phyloP scores from a whole-genome alignment of 1,140 invertebrate genomes.

The Diachasmimorpha longicaudata region DNA sequence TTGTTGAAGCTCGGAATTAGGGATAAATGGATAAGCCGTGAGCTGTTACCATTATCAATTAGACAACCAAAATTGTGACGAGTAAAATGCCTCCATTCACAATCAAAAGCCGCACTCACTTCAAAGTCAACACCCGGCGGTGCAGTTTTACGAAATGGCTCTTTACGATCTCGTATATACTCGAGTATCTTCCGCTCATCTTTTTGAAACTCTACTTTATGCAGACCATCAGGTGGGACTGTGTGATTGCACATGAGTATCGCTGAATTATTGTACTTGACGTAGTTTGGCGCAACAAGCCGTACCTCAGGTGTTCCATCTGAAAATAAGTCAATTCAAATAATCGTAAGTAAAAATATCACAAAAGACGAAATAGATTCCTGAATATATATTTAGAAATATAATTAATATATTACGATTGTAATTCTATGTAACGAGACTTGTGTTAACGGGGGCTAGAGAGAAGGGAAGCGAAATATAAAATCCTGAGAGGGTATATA shows the following conservation, averaged over 20 bases:
- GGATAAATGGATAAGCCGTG: too few species aligned
- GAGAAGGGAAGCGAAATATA: too few species aligned
- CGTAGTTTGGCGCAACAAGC: conserved; percentile 59
- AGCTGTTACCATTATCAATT: too few species aligned
- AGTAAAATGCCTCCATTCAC: too few species aligned
- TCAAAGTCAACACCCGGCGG: conserved; percentile 73
- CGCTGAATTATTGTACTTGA: conserved; percentile 54
- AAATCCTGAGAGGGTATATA: too few species aligned
- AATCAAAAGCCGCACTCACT: conserved; percentile 55
- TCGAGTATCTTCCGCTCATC: conserved; percentile 78
- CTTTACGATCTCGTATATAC: conserved; percentile 76
- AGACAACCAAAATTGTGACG: too few species aligned
- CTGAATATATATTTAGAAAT: too few species aligned
- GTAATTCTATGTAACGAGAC: too few species aligned
- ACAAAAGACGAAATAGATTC: conserved; percentile 32
- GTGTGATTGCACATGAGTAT: conserved; percentile 60
- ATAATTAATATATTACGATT: too few species aligned
- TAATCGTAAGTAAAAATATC: conserved; percentile 21
- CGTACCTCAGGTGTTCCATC: conserved; percentile 52
- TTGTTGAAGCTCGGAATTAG: too few species aligned
- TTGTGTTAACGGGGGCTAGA: too few species aligned
- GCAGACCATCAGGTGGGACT: conserved; percentile 53
- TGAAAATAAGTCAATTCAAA: conserved; percentile 32
- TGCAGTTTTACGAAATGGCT: conserved; percentile 73
- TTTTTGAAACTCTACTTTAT: conserved; percentile 74